Base-by-base conservation (phyloP, 2,113 vertebrate species). In the Cathartes aura region DNA sequence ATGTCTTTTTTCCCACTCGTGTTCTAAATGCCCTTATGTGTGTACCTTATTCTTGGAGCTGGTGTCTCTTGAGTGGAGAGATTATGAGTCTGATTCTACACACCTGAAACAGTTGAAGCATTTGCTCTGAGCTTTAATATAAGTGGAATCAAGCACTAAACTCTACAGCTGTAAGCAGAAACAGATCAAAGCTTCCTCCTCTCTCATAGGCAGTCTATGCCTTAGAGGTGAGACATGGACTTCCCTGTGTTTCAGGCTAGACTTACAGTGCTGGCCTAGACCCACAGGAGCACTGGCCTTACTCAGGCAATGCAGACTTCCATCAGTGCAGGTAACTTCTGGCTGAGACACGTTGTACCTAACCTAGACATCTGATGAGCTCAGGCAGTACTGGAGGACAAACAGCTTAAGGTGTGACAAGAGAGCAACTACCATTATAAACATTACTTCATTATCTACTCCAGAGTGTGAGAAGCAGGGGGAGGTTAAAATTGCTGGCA, bases 211-310 rank as follows among this genome's bases (percentile, higher is more conserved):
- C 45, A 75, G 60, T 16, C 24, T 38, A 0, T n/a, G 68, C 34
- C 21, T 38, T 11, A 12, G 38, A 16, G 43, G 24, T 14, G n/a
- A 38, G 50, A 2, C 1, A 1, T 8, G 43, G 38, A 1, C 6
- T 18, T 48, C 26, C 9, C 6, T 8, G 24, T 24, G 2, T 17
- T 47, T 21, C 24, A 40, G 43, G 16, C 6, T 10, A 40, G 45
- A 1, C 9, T 70, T 15, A 1, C 8, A 14, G 79, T 55, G 23
- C 55, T 66, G 45, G 12, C 40, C 18, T 17, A 36, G 71, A 30
- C 22, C 24, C 9, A 2, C 9, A 3, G 34, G 12, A 56, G 6
- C 17, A 0, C 29, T 24, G 15, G 19, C 11, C 18, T 40, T 38
- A 7, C 26, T 34, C 34, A 15, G 42, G 29, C 34, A 34, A 24